Percentiles rank a stretch among this genome's conserved stretches.
These are phyloP conservation scores for Menura novaehollandiae DNA, from an alignment of 2,113 vertebrate genomes.

Conservation along the genomic window DNA sequence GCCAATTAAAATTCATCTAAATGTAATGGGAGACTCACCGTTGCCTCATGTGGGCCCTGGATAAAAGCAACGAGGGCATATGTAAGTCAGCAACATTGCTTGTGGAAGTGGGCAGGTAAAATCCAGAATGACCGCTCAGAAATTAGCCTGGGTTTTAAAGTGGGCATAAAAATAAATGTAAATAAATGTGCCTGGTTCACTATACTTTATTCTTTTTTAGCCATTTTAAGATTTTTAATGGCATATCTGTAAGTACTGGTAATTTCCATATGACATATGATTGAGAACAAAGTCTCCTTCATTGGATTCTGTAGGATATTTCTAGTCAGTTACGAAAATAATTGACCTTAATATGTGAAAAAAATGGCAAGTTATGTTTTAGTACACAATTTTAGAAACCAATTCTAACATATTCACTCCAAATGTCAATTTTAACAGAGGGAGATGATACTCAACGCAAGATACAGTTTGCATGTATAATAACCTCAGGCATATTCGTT, in stretches of 20 bases:
- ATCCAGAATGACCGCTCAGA: not conserved
- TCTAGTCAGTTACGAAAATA: not conserved
- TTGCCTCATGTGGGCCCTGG: not conserved
- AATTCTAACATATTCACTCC: not conserved
- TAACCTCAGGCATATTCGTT: not conserved
- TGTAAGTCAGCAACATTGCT: not conserved
- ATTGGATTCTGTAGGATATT: not conserved
- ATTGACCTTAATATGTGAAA: not conserved
- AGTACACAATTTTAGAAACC: not conserved
- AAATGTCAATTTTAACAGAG: not conserved
- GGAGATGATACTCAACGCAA: not conserved
- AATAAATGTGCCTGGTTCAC: not conserved
- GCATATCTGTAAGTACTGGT: not conserved
- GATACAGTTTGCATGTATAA: not conserved
- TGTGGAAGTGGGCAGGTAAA: not conserved
- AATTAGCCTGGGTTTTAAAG: not conserved
- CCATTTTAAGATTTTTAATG: not conserved
- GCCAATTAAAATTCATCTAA: not conserved
- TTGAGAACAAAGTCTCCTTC: not conserved
- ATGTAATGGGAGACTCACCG: not conserved
- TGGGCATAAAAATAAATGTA: not conserved
- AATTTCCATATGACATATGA: not conserved
- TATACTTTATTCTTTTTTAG: not conserved
- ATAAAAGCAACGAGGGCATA: not conserved
- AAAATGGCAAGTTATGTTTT: not conserved